Conservation (phyloP, 2,888 invertebrate species). For the Altica lythri region DNA sequence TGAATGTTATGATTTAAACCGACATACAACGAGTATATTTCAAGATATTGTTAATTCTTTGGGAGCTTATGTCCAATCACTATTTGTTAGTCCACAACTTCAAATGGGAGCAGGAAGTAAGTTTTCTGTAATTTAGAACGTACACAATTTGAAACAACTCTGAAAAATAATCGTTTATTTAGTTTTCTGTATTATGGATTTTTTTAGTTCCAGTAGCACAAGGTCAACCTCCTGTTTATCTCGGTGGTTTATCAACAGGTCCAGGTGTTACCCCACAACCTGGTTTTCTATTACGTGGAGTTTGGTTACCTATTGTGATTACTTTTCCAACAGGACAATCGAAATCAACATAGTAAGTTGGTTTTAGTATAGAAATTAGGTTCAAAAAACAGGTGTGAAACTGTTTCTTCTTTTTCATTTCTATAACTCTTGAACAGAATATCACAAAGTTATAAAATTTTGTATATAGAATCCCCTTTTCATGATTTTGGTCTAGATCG, state of each 20-base stretch:
- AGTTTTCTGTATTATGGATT: neutral
- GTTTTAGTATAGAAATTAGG: too few relatives aligned
- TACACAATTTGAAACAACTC: neutral
- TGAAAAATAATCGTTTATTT: conserved; percentile 1
- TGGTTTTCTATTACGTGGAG: conserved; percentile 90
- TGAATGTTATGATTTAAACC: conserved; percentile 93
- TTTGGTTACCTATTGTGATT: conserved; percentile 88
- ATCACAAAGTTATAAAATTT: too few relatives aligned
- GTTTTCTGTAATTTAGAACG: conserved; percentile 24
- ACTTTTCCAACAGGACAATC: conserved; percentile 84
- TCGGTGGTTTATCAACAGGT: conserved; percentile 70
- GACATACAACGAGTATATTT: conserved; percentile 90
- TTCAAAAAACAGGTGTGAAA: too few relatives aligned
- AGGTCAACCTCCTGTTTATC: conserved; percentile 66
- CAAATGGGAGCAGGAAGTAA: conserved; percentile 58
- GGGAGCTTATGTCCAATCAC: conserved; percentile 91
- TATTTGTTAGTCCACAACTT: conserved; percentile 77
- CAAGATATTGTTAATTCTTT: conserved; percentile 94
- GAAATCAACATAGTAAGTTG: conserved; percentile 87
- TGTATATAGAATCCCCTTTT: too few relatives aligned
- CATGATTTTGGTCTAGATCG: too few relatives aligned
- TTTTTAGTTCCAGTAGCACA: conserved; percentile 58
- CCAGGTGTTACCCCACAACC: conserved; percentile 84
- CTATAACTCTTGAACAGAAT: too few relatives aligned
- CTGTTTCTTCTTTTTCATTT: too few relatives aligned